phyloP scores from a whole-genome alignment of 2,113 vertebrate genomes.

The Brachyhypopomus gauderio region DNA sequence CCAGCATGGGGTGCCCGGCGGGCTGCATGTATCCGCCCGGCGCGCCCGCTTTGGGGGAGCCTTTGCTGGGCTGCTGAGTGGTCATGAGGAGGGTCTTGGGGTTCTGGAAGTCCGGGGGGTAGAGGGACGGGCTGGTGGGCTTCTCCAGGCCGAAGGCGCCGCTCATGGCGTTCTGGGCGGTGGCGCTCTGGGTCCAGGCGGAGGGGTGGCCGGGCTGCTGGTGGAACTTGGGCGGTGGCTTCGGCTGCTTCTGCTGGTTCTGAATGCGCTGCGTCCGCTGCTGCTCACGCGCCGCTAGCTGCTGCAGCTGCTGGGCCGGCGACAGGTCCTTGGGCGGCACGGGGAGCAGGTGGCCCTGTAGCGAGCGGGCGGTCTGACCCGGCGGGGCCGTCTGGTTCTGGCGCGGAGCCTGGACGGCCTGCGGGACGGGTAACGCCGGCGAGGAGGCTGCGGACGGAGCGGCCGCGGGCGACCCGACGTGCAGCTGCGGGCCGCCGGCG shows the following conservation, averaged over 20 bases:
- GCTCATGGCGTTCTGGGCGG: conserved; percentile 82
- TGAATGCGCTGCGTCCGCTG: conserved; percentile 91
- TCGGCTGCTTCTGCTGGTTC: conserved; percentile 86
- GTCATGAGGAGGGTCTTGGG: conserved; percentile 85
- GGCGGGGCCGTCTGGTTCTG: conserved; percentile 68
- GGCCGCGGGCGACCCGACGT: conserved; percentile 76
- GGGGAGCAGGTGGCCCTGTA: conserved; percentile 71
- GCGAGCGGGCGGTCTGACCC: conserved; percentile 71
- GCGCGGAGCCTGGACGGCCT: conserved; percentile 62
- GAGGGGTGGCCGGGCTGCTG: conserved; percentile 76
- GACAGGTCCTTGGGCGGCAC: conserved; percentile 79
- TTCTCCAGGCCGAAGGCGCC: conserved; percentile 86
- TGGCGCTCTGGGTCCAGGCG: conserved; percentile 80
- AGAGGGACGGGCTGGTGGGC: conserved; percentile 85
- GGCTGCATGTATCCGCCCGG: conserved; percentile 76
- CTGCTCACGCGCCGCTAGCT: conserved; percentile 84
- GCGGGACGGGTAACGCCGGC: conserved; percentile 71
- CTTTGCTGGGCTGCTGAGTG: conserved; percentile 81
- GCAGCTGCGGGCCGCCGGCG: conserved; percentile 82
- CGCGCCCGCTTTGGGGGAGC: conserved; percentile 82
- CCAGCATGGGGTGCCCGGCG: conserved; percentile 78
- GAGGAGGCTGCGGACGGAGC: conserved; percentile 77
- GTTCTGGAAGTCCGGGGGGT: conserved; percentile 83
- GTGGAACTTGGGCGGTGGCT: conserved; percentile 68
- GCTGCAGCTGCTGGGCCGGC: conserved; percentile 82